These are phyloP conservation scores for Ecliptopera silaceata DNA, from an alignment of 2,888 invertebrate genomes.

Conservation along the genomic window DNA sequence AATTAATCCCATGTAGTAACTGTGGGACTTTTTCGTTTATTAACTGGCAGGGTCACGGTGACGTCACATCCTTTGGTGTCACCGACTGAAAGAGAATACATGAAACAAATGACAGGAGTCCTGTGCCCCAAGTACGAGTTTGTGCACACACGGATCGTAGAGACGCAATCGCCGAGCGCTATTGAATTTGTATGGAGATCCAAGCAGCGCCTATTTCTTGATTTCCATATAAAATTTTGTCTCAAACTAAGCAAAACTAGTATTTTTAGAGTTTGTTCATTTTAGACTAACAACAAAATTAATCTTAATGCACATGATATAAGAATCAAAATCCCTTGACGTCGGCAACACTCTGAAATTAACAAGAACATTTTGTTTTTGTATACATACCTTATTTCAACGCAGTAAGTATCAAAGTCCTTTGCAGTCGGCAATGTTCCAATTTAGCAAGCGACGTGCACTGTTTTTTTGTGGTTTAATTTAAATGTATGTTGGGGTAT, in stretches of 20 bases:
- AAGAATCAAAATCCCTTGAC: conserved; percentile 39
- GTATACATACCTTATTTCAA: too few species aligned
- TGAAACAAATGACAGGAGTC: not conserved
- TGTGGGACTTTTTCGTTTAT: conserved; percentile 27
- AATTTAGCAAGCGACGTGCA: conserved; percentile 41
- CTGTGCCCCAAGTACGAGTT: too few species aligned
- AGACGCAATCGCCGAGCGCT: too few species aligned
- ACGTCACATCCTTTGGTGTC: conserved; percentile 18
- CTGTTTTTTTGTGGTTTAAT: conserved; percentile 46
- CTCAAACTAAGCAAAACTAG: too few species aligned
- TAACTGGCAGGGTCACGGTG: conserved; percentile 12
- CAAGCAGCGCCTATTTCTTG: too few species aligned
- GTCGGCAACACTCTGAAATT: conserved; percentile 38
- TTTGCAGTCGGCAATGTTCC: too few species aligned
- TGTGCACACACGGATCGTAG: too few species aligned
- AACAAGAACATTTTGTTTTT: conserved; percentile 20
- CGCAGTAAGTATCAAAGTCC: too few species aligned
- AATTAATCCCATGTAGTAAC: conserved; percentile 17
- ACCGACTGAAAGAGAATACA: conserved; percentile 1
- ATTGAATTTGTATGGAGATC: too few species aligned
- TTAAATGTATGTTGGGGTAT: conserved; percentile 32
- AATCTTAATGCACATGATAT: conserved; percentile 32
- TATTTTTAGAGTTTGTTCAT: too few species aligned
- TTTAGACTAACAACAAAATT: conserved; percentile 18
- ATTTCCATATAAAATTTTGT: too few species aligned